Base-by-base conservation (phyloP, 2,888 invertebrate genomes). In the Vanessa cardui region DNA sequence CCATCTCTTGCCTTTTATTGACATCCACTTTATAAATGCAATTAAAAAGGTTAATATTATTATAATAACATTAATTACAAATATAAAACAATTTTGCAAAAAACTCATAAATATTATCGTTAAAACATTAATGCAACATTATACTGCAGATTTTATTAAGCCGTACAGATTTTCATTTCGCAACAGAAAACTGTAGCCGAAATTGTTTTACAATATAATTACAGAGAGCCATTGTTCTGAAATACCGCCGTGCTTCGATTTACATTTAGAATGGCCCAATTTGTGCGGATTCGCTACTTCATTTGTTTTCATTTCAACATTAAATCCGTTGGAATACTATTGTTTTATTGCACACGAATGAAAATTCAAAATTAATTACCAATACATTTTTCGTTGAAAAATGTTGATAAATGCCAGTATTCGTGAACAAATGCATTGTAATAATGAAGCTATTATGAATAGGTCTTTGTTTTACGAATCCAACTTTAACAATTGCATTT, bases 151-250 rank as follows among this genome's bases (percentile, higher is more conserved):
- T 83, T 81, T 82, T 84, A 85, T 85, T 83, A 84, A 83, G 82
- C 80, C 72, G 76, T 74, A 76, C 78, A 80, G 82, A 86, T 85
- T 88, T 84, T 85, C 80, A 86, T 86, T 87, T 83, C 78, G 46
- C 76, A 79, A 81, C 62, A 58, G 50, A 66, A 59, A 47, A 62
- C 63, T 62, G 69, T 60, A 77, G 80, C 81, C 83, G 78, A 83
- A 90, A 90, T 90, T 87, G 86, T 86, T 89, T 88, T 86, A 87
- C 87, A 89, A 89, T 90, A 88, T 86, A 89, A 90, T 90, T 90
- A 89, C 84, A 79, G 79, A 74, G 78, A 77, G 79, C 84, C 80
- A 86, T 88, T 87, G 88, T 88, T 80, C 82, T 76, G 78, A 77
- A 56, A 56, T 56, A 80, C 73, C 77, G 73, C 80, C 76, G 76